Base-by-base conservation (phyloP, 2,888 invertebrate species). In the Aethes cnicana region DNA sequence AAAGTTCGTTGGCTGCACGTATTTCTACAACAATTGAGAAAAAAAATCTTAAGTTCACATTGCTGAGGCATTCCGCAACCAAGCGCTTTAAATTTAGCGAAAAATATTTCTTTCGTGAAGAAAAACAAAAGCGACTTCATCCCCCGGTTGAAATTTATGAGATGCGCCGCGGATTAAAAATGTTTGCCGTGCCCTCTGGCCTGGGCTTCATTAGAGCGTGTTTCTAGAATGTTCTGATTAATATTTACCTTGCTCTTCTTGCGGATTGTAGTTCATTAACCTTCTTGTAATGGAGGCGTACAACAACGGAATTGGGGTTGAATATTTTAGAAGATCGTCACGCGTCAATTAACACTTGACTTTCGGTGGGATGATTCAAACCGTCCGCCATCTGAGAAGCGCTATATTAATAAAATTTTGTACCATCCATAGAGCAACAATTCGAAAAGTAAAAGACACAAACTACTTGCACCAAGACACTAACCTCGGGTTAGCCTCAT, bases 131-230 rank as follows among this genome's bases (percentile, higher is more conserved):
- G 81, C 71, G 77, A 79, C 76, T 84, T 80, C 77, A 80, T 78
- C 78, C 76, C 64, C 66, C 69, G 76, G 74, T 73, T 76, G 79
- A 81, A 84, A 86, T 86, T 86, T 86, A 85, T 86, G 84, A 84
- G 85, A 85, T 85, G 81, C 85, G 85, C 80, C 69, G 73, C 68
- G 85, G 85, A 87, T 87, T 86, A 84, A 86, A 85, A 85, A 85
- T 85, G 84, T 84, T 86, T 84, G 80, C 81, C 72, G 66, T 80
- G 74, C 85, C 83, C 87, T 84, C 63, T 56, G 81, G 68, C 69
- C 69, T 62, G 64, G 72, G 73, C 81, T 84, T 86, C 83, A 86
- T 85, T 85, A 85, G 77, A 75, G 63, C 74, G 69, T 74, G 75
- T 78, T 78, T 74, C 81, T 74, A 70, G 71, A 82, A 82, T 80